A percentile compares a stretch with the other conserved stretches of the same genome.
These are phyloP conservation scores for Ptychochromis oligacanthus DNA, from an alignment of 2,113 vertebrate genomes.

Conservation along the genomic window DNA sequence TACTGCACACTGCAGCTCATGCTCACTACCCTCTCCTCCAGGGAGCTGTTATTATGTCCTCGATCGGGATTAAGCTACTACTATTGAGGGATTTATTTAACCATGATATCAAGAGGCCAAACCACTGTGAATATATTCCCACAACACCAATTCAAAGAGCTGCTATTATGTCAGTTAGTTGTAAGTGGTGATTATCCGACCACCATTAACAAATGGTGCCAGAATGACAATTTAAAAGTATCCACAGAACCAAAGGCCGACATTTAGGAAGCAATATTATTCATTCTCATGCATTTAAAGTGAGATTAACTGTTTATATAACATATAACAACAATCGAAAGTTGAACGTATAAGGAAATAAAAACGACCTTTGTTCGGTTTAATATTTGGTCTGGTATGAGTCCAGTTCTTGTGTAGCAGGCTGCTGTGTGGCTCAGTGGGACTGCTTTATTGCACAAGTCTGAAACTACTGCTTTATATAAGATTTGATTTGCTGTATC, in stretches of 20 bases:
- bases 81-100: slow-evolving; percentile 50
- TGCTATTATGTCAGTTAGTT: slow-evolving; percentile 10
- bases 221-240: background rate
- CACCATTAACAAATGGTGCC: slow-evolving; percentile 2
- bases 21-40: slow-evolving; percentile 14
- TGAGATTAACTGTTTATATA: background rate
- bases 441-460: no score
- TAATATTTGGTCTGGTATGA: no score
- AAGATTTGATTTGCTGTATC: no score
- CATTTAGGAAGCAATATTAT: background rate
- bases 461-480: no score
- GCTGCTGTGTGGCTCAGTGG: no score
- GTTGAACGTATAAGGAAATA: no score
- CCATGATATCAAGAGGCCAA: slow-evolving; percentile 27
- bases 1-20: background rate
- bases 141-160: slow-evolving; percentile 4
- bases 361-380: no score
- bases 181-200: slow-evolving; percentile 9
- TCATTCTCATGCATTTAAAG: background rate
- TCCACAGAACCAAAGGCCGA: background rate
- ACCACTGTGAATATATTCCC: slow-evolving; percentile 31
- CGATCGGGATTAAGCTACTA: slow-evolving; percentile 15
- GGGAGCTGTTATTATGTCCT: slow-evolving; percentile 41
- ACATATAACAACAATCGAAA: no score
- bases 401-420: no score